Evolutionary conservation across 2,113 vertebrate genomes (phyloP), one percentile per base, ranked within the genome.

Genomic region (Synodontis membranacea): DNA sequence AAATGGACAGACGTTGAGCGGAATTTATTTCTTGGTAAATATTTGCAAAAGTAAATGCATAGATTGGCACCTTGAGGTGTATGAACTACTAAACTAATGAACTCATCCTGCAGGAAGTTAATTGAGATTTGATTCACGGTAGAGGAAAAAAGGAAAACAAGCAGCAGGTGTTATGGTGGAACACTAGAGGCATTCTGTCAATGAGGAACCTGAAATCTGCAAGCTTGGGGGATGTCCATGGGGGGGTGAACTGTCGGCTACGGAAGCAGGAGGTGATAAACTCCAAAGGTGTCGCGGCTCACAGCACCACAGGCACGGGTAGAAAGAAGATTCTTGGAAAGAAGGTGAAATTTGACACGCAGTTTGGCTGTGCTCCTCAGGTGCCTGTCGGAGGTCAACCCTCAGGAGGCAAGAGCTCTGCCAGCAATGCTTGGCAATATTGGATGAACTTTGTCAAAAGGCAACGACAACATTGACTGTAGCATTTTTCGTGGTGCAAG

Each of bases 401-500:
- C 58, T 64, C 58, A 82, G 58, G 80, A 46, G 21, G 17, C 25
- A 4, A 31, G 58, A n/a, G 28, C 80, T 82, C 23, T 82, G 80
- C 80, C 80, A 82, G 80, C 39, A 48, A 62, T 10, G 42, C 42
- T 64, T 82, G 80, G 80, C 80, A 64, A 64, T 25, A 82, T 82
- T 39, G 64, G 37, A 64, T 64, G 58, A 64, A 64, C 80, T 82
- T 82, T 82, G 80, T 82, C 58, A 58, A 58, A 80, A 58, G 15
- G 21, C 78, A 80, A 28, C 78, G 58, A 56, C 52, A 58, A 34
- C 58, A 58, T 39, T 80, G 78, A 80, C 78, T 44, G 56, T 25
- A 28, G 37, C 19, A n/a, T 60, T 62, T 9, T 58, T 62, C 80
- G n/a, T 82, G 56, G 14, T 44, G 54, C 46, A 82, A 82, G 25